Percentiles rank a stretch among this genome's conserved stretches.
These are phyloP conservation scores for Dolichotis patagonum DNA, from an alignment of 2,113 vertebrate species.

Conservation along the genomic window DNA sequence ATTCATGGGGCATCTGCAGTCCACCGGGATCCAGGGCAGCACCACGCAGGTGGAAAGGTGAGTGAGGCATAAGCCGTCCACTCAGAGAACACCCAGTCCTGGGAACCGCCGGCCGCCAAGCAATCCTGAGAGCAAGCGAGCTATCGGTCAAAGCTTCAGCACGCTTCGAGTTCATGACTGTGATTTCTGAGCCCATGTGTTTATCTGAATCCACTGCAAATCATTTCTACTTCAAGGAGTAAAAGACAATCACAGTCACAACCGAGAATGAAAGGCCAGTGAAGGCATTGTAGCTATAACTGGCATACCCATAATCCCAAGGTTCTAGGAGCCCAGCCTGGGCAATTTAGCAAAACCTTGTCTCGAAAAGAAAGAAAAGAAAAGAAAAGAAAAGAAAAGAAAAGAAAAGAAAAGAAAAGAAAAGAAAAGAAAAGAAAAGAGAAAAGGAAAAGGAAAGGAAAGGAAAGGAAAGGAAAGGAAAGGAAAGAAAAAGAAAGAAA, in stretches of 20 bases:
- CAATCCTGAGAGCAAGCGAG: background rate
- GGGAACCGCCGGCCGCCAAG: background rate
- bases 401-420: too few species aligned
- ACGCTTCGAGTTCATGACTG: background rate
- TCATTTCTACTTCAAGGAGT: background rate
- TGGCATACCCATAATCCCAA: background rate
- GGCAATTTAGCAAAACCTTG: background rate
- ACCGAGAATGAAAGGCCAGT: background rate
- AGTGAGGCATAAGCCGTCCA: background rate
- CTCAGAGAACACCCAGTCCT: background rate
- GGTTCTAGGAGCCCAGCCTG: background rate
- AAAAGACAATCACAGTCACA: background rate
- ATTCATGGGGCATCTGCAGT: background rate
- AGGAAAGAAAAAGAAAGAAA: too few species aligned
- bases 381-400: too few species aligned
- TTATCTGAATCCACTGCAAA: background rate
- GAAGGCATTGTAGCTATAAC: background rate
- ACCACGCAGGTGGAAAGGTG: background rate
- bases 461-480: too few species aligned
- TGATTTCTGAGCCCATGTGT: background rate
- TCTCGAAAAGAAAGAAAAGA: background rate
- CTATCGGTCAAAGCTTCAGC: background rate
- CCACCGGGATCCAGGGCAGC: background rate
- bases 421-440: too few species aligned
- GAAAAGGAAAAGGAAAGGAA: too few species aligned